Evolutionary conservation across 2,888 invertebrate genomes (phyloP).

Genomic region (Drosophila aldrichi): DNA sequence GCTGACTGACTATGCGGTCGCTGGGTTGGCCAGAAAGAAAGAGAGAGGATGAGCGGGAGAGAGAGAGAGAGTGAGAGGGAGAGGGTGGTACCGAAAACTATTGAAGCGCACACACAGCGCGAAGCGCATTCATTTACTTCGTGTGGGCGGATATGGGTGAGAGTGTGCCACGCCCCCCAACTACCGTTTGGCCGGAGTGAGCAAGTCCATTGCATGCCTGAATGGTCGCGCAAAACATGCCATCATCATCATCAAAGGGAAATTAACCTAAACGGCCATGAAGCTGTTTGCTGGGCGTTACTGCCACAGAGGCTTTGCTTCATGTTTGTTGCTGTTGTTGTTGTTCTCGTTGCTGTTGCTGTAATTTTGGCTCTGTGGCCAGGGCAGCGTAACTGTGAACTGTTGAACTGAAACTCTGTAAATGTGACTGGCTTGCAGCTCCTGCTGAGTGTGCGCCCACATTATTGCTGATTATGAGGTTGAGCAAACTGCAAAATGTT

Average conservation of each 20-base stretch:
- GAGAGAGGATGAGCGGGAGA: not conserved
- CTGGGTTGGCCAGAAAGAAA: not conserved
- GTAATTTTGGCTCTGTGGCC: conserved; percentile 42
- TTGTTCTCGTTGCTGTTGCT: conserved; percentile 33
- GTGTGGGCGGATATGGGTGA: conserved; percentile 26
- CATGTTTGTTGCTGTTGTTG: conserved; percentile 30
- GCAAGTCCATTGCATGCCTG: conserved; percentile 82
- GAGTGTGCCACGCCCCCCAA: not conserved
- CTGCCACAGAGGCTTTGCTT: conserved; percentile 42
- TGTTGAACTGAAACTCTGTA: conserved; percentile 17
- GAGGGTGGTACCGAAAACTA: conserved; percentile 57
- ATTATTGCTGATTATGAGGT: conserved; percentile 67
- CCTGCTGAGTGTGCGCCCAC: conserved; percentile 30
- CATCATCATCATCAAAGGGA: conserved; percentile 82
- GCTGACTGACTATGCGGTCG: conserved; percentile 14
- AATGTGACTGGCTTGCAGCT: conserved; percentile 31
- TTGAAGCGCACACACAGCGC: conserved; percentile 69
- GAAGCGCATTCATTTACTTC: conserved; percentile 63
- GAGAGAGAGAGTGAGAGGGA: too few relatives aligned
- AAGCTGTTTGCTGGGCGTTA: conserved; percentile 66
- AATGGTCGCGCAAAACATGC: conserved; percentile 80
- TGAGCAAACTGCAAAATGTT: conserved; percentile 64
- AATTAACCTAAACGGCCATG: conserved; percentile 82
- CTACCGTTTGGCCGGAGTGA: conserved; percentile 41
- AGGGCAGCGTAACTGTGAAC: conserved; percentile 21